A percentile compares a stretch with the other conserved stretches of the same genome.
Conservation (phyloP, 2,113 vertebrate species). For the Elgaria multicarinata region DNA sequence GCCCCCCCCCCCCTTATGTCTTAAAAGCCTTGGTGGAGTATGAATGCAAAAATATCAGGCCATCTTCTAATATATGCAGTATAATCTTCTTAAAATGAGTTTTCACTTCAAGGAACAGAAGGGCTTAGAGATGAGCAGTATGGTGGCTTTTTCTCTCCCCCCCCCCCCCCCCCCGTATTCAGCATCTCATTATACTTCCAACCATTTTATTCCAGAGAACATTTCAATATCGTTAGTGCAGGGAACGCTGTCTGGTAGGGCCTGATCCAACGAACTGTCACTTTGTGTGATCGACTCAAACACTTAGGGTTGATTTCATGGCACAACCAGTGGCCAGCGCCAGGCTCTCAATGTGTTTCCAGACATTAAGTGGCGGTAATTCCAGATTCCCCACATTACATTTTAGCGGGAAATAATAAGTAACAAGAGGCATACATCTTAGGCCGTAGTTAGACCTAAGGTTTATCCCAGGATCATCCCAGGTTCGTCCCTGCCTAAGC, state of each 20-base stretch:
- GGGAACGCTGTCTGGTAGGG: slow-evolving; percentile 66
- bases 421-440: too few relatives aligned
- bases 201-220: slow-evolving; percentile 74
- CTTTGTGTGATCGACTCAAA: background rate
- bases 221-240: slow-evolving; percentile 80
- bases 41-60: slow-evolving; percentile 80
- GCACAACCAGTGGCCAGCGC: too few relatives aligned
- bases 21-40: slow-evolving; percentile 75
- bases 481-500: too few relatives aligned
- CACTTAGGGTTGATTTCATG: too few relatives aligned
- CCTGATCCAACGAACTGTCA: background rate
- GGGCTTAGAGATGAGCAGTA: slow-evolving; percentile 84
- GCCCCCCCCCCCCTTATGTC: slow-evolving; percentile 64
- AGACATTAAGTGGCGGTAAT: background rate
- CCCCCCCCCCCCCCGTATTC: slow-evolving; percentile 59
- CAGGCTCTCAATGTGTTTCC: background rate
- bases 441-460: too few relatives aligned
- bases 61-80: slow-evolving; percentile 85
- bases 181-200: slow-evolving; percentile 82
- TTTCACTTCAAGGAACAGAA: slow-evolving; percentile 88
- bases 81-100: slow-evolving; percentile 91
- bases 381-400: background rate
- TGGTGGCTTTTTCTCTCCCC: slow-evolving; percentile 71
- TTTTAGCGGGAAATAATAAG: too few relatives aligned
- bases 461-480: too few relatives aligned